Conservation (phyloP, 2,888 invertebrate genomes). For the Tolmerus cingulatus region DNA sequence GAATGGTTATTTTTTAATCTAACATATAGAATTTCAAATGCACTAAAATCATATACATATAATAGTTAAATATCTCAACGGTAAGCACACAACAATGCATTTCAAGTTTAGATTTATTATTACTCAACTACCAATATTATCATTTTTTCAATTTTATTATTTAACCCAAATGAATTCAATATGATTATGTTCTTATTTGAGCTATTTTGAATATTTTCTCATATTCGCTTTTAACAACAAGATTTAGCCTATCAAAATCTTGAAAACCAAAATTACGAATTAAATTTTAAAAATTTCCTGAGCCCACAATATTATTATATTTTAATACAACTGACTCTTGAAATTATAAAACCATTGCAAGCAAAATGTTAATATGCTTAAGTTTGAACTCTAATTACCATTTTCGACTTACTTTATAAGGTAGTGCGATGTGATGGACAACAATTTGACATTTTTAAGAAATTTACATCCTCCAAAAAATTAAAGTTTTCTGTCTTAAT, state of each 20-base stretch:
- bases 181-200: too few relatives aligned
- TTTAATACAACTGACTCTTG: neutral
- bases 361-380: neutral
- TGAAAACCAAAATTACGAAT: neutral
- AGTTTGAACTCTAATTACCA: neutral
- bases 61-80: too few relatives aligned
- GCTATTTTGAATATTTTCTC: too few relatives aligned
- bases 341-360: neutral
- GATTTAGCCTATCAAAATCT: neutral
- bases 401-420: neutral
- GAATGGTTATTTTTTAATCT: too few relatives aligned
- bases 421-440: neutral
- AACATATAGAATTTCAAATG: too few relatives aligned
- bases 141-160: too few relatives aligned
- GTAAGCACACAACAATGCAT: too few relatives aligned
- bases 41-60: too few relatives aligned
- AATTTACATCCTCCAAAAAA: neutral
- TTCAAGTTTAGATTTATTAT: too few relatives aligned
- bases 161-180: too few relatives aligned
- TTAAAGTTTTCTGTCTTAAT: neutral
- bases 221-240: too few relatives aligned
- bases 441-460: neutral
- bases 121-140: too few relatives aligned
- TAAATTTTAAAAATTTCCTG: neutral
- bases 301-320: neutral